A percentile compares a stretch with the other conserved stretches of the same genome.
Conservation (phyloP, 1,140 invertebrate species). For the Calosoma granatense region DNA sequence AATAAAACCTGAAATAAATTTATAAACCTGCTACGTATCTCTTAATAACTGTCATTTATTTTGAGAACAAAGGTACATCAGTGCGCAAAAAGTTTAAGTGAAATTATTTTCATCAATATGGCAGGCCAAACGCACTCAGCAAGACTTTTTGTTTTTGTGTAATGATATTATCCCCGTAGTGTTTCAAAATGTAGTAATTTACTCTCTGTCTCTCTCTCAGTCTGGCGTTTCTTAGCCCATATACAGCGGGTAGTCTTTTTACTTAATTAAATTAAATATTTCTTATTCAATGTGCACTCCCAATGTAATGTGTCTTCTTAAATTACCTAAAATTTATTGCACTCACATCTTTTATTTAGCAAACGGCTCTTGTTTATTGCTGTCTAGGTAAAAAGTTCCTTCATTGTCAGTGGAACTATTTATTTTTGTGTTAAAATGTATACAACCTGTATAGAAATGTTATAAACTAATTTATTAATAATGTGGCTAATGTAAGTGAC, state of each 20-base stretch:
- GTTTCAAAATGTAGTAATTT: no score
- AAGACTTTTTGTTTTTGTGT: background rate
- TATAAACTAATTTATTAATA: background rate
- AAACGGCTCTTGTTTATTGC: background rate
- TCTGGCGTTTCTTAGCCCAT: background rate
- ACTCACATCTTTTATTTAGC: background rate
- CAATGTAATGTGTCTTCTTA: background rate
- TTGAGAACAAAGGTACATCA: background rate
- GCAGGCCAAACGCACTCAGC: no score
- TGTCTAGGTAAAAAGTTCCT: background rate
- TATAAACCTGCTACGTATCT: no score
- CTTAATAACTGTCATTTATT: background rate
- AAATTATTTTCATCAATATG: background rate
- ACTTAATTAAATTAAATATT: slow-evolving; percentile 9
- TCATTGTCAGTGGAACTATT: no score
- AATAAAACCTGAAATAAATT: no score
- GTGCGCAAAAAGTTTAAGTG: background rate
- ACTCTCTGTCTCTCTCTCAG: no score
- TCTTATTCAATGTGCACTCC: slow-evolving; percentile 3
- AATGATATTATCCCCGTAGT: no score
- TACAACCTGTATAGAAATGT: background rate
- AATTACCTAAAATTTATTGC: slow-evolving; percentile 4
- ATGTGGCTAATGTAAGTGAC: no score
- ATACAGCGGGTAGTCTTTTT: background rate
- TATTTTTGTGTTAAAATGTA: background rate